Evolutionary conservation across 2,888 invertebrate genomes (phyloP).

Genomic region (Rhagonycha lutea): DNA sequence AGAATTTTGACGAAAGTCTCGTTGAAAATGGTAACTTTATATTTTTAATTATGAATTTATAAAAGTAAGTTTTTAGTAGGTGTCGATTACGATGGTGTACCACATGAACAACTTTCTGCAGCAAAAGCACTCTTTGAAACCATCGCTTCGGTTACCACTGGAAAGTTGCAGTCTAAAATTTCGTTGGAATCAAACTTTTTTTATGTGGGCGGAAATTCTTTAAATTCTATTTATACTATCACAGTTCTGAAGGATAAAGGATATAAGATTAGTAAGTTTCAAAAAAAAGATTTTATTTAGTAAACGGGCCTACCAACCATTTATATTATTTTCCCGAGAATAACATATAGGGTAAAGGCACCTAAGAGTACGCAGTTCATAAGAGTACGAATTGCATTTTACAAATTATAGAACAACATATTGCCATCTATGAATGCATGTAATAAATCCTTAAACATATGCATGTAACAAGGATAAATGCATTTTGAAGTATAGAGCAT

Average conservation of each 20-base stretch:
- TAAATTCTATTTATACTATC: conserved; percentile 84
- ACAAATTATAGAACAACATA: too few relatives aligned
- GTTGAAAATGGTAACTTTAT: conserved; percentile 50
- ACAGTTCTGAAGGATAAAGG: conserved; percentile 76
- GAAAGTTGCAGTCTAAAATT: too few relatives aligned
- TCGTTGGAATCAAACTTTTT: conserved; percentile 75
- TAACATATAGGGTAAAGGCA: too few relatives aligned
- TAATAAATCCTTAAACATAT: too few relatives aligned
- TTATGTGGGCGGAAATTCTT: conserved; percentile 82
- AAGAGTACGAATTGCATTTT: too few relatives aligned
- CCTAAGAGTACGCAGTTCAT: too few relatives aligned
- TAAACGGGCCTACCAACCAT: too few relatives aligned
- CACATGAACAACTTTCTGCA: conserved; percentile 61
- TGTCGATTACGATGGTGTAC: conserved; percentile 69
- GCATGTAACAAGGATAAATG: too few relatives aligned
- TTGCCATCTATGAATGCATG: too few relatives aligned
- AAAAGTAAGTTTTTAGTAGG: conserved; percentile 58
- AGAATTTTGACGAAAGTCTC: conserved; percentile 68
- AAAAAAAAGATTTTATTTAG: too few relatives aligned
- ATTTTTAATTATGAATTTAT: not conserved
- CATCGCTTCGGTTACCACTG: conserved; percentile 69
- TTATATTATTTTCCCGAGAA: too few relatives aligned
- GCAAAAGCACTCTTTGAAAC: conserved; percentile 76
- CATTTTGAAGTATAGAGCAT: too few relatives aligned
- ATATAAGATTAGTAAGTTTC: conserved; percentile 75